Evolutionary conservation across 2,797 vertebrate genomes (phyloP).

Genomic region (Neomorphus geoffroyi): DNA sequence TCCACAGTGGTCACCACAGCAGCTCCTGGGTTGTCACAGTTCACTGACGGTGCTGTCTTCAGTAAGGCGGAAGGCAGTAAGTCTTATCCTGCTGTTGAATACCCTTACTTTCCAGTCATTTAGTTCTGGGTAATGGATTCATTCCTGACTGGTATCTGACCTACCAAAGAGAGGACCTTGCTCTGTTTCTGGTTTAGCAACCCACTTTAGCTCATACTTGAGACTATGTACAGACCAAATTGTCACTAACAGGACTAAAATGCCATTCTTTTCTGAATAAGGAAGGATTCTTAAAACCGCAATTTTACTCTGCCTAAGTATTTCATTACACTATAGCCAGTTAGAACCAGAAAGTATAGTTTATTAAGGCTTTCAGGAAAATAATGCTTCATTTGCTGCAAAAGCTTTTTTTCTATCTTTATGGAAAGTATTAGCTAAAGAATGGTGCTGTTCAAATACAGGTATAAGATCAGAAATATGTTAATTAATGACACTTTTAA

Average conservation of each 20-base stretch:
- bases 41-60: neutral
- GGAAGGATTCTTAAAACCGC: neutral
- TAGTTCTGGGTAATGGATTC: neutral
- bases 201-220: neutral
- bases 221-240: neutral
- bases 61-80: neutral
- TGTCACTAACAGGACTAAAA: neutral
- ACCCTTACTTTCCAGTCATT: neutral
- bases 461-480: neutral
- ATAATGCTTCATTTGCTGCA: neutral
- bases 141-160: neutral
- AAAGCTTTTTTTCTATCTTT: neutral
- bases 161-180: neutral
- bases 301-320: neutral
- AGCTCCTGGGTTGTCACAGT: neutral
- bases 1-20: neutral
- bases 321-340: neutral
- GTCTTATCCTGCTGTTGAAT: neutral
- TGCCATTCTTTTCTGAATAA: neutral
- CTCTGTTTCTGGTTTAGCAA: neutral
- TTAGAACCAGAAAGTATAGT: neutral
- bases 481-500: neutral
- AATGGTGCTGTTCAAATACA: neutral
- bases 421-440: neutral
- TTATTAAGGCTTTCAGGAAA: constrained; percentile 16